Base-by-base conservation (phyloP, 2,797 vertebrate species). In the Lindbergichthys nudifrons region DNA sequence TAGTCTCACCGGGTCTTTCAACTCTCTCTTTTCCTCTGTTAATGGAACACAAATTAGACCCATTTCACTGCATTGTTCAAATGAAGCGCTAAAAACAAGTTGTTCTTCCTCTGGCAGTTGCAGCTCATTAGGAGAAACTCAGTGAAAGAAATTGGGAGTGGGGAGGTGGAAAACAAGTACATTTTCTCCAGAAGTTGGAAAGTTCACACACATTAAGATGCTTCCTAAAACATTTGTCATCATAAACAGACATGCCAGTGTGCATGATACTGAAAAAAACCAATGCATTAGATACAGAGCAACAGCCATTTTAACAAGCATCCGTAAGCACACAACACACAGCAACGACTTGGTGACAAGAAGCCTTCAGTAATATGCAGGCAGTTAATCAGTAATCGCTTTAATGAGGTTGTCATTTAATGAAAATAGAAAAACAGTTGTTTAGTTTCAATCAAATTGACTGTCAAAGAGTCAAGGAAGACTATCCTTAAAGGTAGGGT, bases 41-140 rank as follows among this genome's bases (percentile, higher is more conserved):
- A 88, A 89, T 80, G 70, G 62, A 52, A 77, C 80, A 71, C 74
- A 85, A 87, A 83, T 88, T 71, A 82, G 74, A 21, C 70, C 51
- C 13, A 74, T 85, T 86, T 79, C 57, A 45, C 13, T 39, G 15
- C 26, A 69, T 77, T 83, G 81, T 86, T 77, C 62, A 21, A 39
- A 57, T 21, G 23, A 67, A 48, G 50, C 5, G 15, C 41, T 69
- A 46, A 80, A 87, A 73, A 83, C 77, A 77, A 78, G 70, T 57
- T 73, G 57, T 77, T 84, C 74, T 48, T 79, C 61, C 77, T 71
- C 70, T 58, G 57, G 77, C 64, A 69, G 75, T 79, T 71, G 70
- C 71, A 69, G 84, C 84, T 86, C 81, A 86, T 88, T 87, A 87
- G 58, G 16, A 65, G 76, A 72, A 68, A 77, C 66, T 69, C 62